These are phyloP conservation scores for Melipona beecheii DNA, from an alignment of 2,888 invertebrate species.

Conservation along the genomic window DNA sequence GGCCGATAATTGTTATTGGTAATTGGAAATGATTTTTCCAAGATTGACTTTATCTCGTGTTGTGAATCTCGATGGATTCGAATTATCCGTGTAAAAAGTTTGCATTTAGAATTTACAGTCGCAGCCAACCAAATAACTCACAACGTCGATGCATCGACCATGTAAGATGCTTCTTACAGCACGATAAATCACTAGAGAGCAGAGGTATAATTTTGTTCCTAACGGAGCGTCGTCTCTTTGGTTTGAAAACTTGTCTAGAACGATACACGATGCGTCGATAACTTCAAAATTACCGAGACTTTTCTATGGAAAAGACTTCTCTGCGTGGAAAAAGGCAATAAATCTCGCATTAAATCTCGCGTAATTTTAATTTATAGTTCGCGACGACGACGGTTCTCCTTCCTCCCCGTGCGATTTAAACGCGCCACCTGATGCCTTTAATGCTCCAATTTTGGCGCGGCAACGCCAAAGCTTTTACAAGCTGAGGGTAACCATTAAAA, in stretches of 20 bases:
- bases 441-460: background rate
- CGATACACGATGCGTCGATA: background rate
- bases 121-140: background rate
- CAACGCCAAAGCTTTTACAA: slow-evolving; percentile 40
- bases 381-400: background rate
- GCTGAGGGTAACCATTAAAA: slow-evolving; percentile 25
- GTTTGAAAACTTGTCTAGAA: background rate
- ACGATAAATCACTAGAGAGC: background rate
- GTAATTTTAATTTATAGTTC: slow-evolving; percentile 32
- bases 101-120: background rate
- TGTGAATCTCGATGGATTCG: background rate
- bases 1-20: slow-evolving; percentile 37
- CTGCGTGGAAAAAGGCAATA: background rate
- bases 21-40: slow-evolving; percentile 31
- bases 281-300: slow-evolving; percentile 17
- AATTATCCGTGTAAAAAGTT: too few species aligned
- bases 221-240: background rate
- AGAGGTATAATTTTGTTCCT: background rate
- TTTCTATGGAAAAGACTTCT: too few species aligned
- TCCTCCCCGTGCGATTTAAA: slow-evolving; percentile 17
- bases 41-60: background rate
- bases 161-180: background rate
- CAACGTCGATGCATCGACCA: background rate
- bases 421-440: slow-evolving; percentile 36
- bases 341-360: slow-evolving; percentile 34